Percentiles rank a stretch among this genome's conserved stretches.
phyloP scores from a whole-genome alignment of 1,140 invertebrate species.

The Whitmania pigra region DNA sequence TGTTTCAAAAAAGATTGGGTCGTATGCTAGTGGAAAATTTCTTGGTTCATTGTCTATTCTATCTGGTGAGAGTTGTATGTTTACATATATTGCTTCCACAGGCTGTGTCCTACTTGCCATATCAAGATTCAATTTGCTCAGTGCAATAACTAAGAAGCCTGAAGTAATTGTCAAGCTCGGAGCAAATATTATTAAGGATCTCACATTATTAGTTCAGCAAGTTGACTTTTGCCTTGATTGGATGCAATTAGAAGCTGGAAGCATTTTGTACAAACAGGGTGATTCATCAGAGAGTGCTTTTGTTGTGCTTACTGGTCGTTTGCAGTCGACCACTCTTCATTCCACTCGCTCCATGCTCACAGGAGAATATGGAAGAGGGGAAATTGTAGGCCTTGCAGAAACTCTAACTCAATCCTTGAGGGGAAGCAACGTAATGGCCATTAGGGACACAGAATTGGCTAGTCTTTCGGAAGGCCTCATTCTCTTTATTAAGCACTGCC shows the following conservation, averaged over 20 bases:
- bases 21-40: not conserved
- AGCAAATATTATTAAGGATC: not conserved
- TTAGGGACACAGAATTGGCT: conserved; percentile 81
- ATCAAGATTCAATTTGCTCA: conserved; percentile 3
- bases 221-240: conserved; percentile 17
- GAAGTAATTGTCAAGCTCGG: conserved; percentile 8
- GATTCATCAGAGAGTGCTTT: conserved; percentile 13
- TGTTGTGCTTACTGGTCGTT: conserved; percentile 4
- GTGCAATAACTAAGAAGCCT: not conserved
- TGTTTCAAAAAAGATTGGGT: conserved; percentile 35
- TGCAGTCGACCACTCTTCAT: not conserved
- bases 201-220: conserved; percentile 9
- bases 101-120: not conserved
- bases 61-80: conserved; percentile 10
- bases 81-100: not conserved
- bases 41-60: conserved; percentile 17
- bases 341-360: not conserved
- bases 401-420: not conserved
- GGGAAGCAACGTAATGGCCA: not conserved
- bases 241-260: conserved; percentile 14
- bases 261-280: conserved; percentile 9
- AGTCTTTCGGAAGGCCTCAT: conserved; percentile 91
- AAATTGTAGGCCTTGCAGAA: conserved; percentile 15
- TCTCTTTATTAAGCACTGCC: conserved; percentile 89
- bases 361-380: conserved; percentile 15